Base-by-base conservation (phyloP, 2,797 vertebrate species). In the Sorex maritimensis region DNA sequence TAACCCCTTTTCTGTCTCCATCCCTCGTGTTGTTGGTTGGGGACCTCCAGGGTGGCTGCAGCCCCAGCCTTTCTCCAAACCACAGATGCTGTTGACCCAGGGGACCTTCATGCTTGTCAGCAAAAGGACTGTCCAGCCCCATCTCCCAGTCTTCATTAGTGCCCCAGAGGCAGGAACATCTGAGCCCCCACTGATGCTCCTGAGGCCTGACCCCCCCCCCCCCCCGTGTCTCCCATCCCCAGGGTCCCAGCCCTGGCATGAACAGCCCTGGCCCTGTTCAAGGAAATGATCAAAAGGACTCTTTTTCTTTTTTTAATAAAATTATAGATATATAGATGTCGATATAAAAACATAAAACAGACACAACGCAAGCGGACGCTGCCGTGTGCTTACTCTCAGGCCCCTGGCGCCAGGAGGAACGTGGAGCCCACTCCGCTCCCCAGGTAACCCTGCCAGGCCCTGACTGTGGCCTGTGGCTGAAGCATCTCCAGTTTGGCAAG, bases 301-400 rank as follows among this genome's bases (percentile, higher is more conserved):
- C 84, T 95, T 95, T 95, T 94, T 92, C 67, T 95, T 97, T 97
- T 97, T 97, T 97, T 97, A 97, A 97, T 97, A 97, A 97, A 97
- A 97, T 96, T 97, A 97, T 95, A 97, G 94, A 95, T 97, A 96
- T 97, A 97, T 97, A 95, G 96, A 96, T 94, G 96, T 97, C 92
- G 92, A 95, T 97, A 97, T 95, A 97, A 97, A 96, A 97, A 97
- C 96, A 92, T 90, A 97, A 94, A 95, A 96, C 96, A 94, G 95
- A 97, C 95, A 97, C 95, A 92, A 96, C 21, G 87, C 95, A 95
- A 95, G 97, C 94, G 0, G 95, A 96, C 68, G 63, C 95, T 93
- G 91, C 90, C 80, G 84, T 96, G 96, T 97, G 96, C 96, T 97
- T 96, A 93, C 93, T 97, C 94, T 90, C 67, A 7, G 94, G 94